These are phyloP conservation scores for Trachelus tabidus DNA, from an alignment of 2,888 invertebrate genomes.

Conservation along the genomic window DNA sequence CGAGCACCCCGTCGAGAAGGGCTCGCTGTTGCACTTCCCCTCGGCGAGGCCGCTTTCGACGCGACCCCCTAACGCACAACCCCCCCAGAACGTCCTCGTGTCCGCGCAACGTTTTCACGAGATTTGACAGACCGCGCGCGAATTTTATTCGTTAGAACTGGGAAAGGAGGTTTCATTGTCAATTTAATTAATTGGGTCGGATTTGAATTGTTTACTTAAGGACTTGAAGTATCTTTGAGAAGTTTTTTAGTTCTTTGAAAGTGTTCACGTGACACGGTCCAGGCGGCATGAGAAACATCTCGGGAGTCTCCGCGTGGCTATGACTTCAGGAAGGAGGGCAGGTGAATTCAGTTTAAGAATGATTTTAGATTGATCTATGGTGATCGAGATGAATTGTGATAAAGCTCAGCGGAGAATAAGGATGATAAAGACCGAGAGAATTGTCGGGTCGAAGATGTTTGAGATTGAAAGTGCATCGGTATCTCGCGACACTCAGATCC, in stretches of 20 bases:
- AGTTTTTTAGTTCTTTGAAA: background rate
- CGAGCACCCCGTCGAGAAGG: slow-evolving; percentile 61
- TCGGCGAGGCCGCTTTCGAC: slow-evolving; percentile 30
- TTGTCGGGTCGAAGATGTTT: background rate
- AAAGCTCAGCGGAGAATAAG: background rate
- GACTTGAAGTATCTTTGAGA: background rate
- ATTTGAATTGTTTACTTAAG: background rate
- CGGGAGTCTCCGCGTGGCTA: background rate
- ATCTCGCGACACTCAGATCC: background rate
- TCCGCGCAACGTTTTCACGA: background rate
- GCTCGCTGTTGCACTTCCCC: slow-evolving; percentile 31
- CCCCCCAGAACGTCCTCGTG: background rate
- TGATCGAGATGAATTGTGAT: background rate
- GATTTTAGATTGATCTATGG: background rate
- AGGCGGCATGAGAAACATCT: background rate
- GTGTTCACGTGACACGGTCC: background rate
- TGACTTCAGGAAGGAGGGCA: background rate
- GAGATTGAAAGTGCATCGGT: background rate
- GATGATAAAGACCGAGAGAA: background rate
- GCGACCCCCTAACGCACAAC: background rate
- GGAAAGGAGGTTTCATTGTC: background rate
- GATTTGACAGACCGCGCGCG: background rate
- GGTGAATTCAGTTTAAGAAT: background rate
- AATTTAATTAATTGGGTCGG: background rate
- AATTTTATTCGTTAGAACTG: background rate